These are phyloP conservation scores for Dryocosmus kuriphilus DNA, from an alignment of 2,888 invertebrate species.

Conservation along the genomic window DNA sequence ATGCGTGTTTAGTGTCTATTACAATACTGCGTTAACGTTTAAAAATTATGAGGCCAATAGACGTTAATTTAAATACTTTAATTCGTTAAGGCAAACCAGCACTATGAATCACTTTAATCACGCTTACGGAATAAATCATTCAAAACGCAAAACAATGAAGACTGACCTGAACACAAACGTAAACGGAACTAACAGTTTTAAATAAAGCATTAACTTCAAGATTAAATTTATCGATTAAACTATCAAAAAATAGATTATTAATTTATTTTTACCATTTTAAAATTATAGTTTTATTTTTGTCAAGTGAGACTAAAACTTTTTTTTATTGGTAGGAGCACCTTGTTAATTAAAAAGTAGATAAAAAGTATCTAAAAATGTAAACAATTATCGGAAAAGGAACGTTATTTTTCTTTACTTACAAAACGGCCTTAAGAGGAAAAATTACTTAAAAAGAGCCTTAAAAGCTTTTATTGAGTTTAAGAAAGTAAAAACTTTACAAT, in stretches of 20 bases:
- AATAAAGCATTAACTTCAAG: neutral
- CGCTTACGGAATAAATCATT: neutral
- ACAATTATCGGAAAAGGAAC: too few species aligned
- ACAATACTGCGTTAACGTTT: neutral
- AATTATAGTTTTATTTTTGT: too few species aligned
- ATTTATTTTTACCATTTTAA: neutral
- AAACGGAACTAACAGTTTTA: neutral
- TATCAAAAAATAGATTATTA: neutral
- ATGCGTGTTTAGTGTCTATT: constrained; percentile 3
- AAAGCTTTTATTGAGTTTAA: too few species aligned
- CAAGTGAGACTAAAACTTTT: too few species aligned
- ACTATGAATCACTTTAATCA: constrained; percentile 4
- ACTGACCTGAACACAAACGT: neutral
- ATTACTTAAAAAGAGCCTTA: too few species aligned
- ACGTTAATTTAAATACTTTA: neutral
- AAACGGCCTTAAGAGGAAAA: too few species aligned
- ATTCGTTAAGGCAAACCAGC: neutral
- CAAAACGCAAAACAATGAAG: neutral
- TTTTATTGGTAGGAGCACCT: too few species aligned
- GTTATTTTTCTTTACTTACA: too few species aligned
- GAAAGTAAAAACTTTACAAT: too few species aligned
- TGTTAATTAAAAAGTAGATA: too few species aligned
- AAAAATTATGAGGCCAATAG: neutral
- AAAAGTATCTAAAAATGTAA: too few species aligned
- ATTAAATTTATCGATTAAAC: neutral